Percentiles rank a stretch among this genome's conserved stretches.
Conservation (phyloP, 2,888 invertebrate species). For the Trachelus stipa region DNA sequence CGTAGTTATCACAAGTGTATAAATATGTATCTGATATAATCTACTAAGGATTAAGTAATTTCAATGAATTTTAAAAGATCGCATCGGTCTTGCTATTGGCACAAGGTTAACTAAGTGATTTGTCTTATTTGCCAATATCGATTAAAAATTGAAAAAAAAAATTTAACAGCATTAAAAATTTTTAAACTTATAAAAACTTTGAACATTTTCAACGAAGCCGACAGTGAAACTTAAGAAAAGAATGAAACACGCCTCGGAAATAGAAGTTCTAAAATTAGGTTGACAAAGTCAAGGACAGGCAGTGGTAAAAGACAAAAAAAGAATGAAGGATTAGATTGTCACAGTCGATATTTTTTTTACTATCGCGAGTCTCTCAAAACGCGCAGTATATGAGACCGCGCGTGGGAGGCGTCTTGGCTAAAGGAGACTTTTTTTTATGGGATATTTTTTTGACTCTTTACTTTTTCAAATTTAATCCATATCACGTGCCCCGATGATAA, state of each 20-base stretch:
- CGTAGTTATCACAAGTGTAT: too few relatives aligned
- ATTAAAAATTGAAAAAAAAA: too few relatives aligned
- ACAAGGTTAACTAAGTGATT: too few relatives aligned
- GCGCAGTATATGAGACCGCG: not conserved
- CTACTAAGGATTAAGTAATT: too few relatives aligned
- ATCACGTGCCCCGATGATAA: not conserved
- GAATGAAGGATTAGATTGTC: not conserved
- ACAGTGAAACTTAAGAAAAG: not conserved
- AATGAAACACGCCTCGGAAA: not conserved
- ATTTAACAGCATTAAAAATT: too few relatives aligned
- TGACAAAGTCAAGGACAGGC: not conserved
- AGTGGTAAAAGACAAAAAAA: not conserved
- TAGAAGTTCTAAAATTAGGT: not conserved
- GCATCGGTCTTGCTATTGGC: too few relatives aligned
- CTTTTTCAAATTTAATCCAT: not conserved
- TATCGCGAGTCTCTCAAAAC: not conserved
- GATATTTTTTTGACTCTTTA: not conserved
- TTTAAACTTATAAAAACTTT: too few relatives aligned
- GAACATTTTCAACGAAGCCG: not conserved
- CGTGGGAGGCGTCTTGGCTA: not conserved
- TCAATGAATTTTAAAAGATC: too few relatives aligned
- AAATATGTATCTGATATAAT: too few relatives aligned
- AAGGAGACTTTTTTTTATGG: not conserved
- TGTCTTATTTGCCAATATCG: too few relatives aligned
- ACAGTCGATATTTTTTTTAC: not conserved